phyloP scores from a whole-genome alignment of 2,113 vertebrate genomes.

The Trogon surrucura region DNA sequence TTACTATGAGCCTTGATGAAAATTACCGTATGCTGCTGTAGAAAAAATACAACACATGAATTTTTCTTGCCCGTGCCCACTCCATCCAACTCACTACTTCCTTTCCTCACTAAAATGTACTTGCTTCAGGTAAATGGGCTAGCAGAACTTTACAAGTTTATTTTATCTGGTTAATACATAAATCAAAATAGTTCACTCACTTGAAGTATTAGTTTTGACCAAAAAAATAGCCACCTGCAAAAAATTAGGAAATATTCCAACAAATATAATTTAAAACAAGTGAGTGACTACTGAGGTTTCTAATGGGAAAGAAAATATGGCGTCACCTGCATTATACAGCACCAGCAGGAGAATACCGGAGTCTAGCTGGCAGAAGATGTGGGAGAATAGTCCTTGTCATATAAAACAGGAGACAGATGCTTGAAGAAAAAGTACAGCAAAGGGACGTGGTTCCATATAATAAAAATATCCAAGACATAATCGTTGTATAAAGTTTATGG shows the following conservation, averaged over 20 bases:
- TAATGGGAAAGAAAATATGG: not conserved
- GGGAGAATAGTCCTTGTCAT: not conserved
- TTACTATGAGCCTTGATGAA: not conserved
- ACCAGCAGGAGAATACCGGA: not conserved
- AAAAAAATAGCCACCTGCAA: not conserved
- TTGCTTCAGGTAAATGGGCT: not conserved
- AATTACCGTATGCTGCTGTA: not conserved
- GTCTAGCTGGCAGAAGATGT: not conserved
- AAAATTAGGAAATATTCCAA: not conserved
- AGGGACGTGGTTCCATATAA: accelerated
- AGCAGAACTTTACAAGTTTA: not conserved
- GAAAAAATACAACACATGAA: not conserved
- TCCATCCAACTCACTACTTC: accelerated
- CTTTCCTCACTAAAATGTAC: not conserved
- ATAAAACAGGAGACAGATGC: not conserved
- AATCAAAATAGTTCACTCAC: not conserved
- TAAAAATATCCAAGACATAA: not conserved
- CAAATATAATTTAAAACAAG: not conserved
- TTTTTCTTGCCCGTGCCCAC: not conserved
- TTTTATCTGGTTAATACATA: not conserved
- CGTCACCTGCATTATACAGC: not conserved
- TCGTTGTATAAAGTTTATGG: not conserved
- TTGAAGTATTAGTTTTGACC: not conserved
- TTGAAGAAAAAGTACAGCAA: not conserved
- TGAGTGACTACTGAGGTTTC: not conserved